Evolutionary conservation across 1,140 invertebrate species (phyloP).

Genomic region (Lepidotrigona ventralis): DNA sequence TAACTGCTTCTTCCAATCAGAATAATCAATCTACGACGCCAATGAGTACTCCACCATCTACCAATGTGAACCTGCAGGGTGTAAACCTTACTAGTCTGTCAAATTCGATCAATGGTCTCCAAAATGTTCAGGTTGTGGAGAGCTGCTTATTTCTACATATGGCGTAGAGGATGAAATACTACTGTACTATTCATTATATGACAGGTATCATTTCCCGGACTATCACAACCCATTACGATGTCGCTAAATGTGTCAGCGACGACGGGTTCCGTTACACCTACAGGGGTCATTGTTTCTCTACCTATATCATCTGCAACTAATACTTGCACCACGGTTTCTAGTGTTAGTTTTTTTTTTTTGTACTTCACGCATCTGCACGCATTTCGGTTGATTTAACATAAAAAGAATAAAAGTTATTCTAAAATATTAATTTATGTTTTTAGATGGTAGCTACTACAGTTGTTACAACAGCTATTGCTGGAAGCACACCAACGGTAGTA

Average conservation of each 20-base stretch:
- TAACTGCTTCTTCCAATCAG: slow-evolving; percentile 80
- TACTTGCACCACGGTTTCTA: slow-evolving; percentile 79
- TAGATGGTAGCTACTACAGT: slow-evolving; percentile 77
- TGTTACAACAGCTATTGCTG: slow-evolving; percentile 78
- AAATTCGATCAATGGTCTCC: slow-evolving; percentile 86
- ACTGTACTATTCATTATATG: slow-evolving; percentile 63
- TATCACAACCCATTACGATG: slow-evolving; percentile 88
- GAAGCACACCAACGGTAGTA: slow-evolving; percentile 79
- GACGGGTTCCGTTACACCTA: slow-evolving; percentile 80
- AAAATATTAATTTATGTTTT: slow-evolving; percentile 32
- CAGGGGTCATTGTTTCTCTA: slow-evolving; percentile 82
- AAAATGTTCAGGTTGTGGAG: slow-evolving; percentile 86
- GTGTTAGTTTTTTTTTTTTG: slow-evolving; percentile 68
- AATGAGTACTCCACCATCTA: slow-evolving; percentile 83
- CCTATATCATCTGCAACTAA: slow-evolving; percentile 78
- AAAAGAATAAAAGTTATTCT: not conserved
- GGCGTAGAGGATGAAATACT: slow-evolving; percentile 47
- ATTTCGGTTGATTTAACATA: not conserved
- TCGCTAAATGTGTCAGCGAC: slow-evolving; percentile 85
- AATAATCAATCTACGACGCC: slow-evolving; percentile 77
- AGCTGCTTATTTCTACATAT: slow-evolving; percentile 40
- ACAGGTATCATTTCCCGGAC: slow-evolving; percentile 88
- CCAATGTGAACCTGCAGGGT: slow-evolving; percentile 85
- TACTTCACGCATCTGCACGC: slow-evolving; percentile 3
- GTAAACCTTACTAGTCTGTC: slow-evolving; percentile 88